These are phyloP conservation scores for Eira barbara DNA, from an alignment of 2,113 vertebrate genomes.

Conservation along the genomic window DNA sequence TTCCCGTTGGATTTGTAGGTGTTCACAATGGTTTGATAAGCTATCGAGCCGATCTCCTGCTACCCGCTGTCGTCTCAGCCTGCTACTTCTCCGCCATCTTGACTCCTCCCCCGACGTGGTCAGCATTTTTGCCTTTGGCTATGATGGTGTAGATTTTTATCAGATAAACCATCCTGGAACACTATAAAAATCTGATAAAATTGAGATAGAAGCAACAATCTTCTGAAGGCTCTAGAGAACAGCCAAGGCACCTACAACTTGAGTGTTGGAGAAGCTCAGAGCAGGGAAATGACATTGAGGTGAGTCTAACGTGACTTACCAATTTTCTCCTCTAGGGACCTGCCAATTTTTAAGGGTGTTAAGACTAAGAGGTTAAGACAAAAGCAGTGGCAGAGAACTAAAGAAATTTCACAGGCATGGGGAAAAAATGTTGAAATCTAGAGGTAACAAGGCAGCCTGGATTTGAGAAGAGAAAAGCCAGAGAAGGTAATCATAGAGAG, in stretches of 20 bases:
- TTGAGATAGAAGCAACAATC: not conserved
- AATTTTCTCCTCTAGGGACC: not conserved
- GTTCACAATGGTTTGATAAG: too few species aligned
- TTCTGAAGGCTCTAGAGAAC: not conserved
- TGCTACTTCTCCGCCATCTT: too few species aligned
- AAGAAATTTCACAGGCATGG: not conserved
- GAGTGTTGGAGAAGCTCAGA: not conserved
- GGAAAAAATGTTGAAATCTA: not conserved
- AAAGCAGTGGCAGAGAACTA: not conserved
- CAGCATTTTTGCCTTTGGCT: not conserved
- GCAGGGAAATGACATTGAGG: not conserved
- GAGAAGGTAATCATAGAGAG: not conserved
- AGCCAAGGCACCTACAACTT: not conserved
- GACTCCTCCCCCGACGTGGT: too few species aligned
- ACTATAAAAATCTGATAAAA: not conserved
- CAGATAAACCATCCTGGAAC: not conserved
- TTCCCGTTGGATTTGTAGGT: too few species aligned
- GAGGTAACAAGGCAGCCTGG: not conserved
- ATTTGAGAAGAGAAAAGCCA: not conserved
- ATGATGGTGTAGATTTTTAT: not conserved
- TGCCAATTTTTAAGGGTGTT: not conserved
- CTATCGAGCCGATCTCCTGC: too few species aligned
- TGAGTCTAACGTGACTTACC: accelerated
- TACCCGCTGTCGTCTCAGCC: too few species aligned
- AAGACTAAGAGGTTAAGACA: too few species aligned